Evolutionary conservation across 2,888 invertebrate species (phyloP).

Genomic region (Callimorpha dominula): DNA sequence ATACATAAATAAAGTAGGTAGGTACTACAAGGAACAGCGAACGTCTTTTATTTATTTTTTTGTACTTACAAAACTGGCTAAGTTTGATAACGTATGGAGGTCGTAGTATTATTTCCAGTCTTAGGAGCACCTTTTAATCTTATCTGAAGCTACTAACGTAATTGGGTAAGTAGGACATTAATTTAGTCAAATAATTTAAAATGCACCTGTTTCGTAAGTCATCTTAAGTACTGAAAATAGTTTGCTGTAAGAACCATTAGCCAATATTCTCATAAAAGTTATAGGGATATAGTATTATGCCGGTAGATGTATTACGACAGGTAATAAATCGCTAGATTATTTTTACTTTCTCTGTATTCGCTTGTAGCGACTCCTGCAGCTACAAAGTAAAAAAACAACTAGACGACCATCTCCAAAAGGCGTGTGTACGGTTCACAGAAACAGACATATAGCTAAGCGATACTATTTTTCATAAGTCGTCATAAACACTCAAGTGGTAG

Average conservation of each 20-base stretch:
- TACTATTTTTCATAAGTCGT: too few relatives aligned
- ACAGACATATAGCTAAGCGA: background rate
- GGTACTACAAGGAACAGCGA: background rate
- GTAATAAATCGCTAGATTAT: too few relatives aligned
- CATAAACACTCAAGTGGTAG: too few relatives aligned
- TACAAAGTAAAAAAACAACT: background rate
- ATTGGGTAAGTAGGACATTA: slow-evolving; percentile 53
- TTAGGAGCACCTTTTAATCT: slow-evolving; percentile 49
- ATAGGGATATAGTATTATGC: too few relatives aligned
- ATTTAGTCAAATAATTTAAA: slow-evolving; percentile 12
- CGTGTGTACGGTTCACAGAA: background rate
- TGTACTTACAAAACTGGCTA: slow-evolving; percentile 17
- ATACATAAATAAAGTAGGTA: background rate
- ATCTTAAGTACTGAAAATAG: background rate
- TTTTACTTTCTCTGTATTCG: too few relatives aligned
- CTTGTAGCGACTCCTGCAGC: too few relatives aligned
- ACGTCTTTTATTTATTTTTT: background rate
- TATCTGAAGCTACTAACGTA: slow-evolving; percentile 48
- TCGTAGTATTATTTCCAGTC: slow-evolving; percentile 47
- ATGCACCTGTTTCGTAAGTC: background rate
- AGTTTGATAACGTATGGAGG: slow-evolving; percentile 42
- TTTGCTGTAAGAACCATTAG: too few relatives aligned
- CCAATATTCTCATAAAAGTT: too few relatives aligned
- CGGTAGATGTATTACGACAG: too few relatives aligned
- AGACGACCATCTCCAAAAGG: background rate